Evolutionary conservation across 2,888 invertebrate species (phyloP).

Genomic region (Zele albiditarsus): DNA sequence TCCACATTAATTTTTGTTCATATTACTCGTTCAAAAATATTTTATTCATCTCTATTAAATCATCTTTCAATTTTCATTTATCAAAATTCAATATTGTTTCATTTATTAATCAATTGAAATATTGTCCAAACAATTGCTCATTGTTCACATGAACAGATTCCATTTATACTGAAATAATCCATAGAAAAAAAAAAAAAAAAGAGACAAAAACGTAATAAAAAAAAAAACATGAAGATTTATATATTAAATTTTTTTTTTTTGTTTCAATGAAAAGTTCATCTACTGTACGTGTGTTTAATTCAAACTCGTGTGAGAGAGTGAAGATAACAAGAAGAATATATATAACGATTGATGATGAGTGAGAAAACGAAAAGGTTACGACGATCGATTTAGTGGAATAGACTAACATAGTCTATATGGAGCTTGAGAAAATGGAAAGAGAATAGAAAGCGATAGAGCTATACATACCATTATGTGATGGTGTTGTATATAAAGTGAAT

Average conservation of each 20-base stretch:
- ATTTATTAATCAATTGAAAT: too few species aligned
- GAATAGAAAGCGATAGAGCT: slow-evolving; percentile 30
- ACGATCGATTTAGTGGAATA: slow-evolving; percentile 18
- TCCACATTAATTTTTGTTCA: too few species aligned
- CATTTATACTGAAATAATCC: too few species aligned
- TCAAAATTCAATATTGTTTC: too few species aligned
- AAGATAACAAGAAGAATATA: not conserved
- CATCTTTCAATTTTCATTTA: too few species aligned
- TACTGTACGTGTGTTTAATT: not conserved
- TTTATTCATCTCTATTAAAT: too few species aligned
- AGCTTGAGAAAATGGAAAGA: slow-evolving; percentile 35
- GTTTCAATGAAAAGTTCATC: not conserved
- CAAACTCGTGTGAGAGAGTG: not conserved
- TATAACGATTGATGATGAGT: slow-evolving; percentile 17
- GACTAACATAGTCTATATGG: slow-evolving; percentile 14
- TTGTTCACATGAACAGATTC: too few species aligned
- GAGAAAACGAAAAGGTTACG: slow-evolving; percentile 24
- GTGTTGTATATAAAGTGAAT: slow-evolving; percentile 3
- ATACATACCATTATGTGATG: not conserved
- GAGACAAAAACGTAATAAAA: slow-evolving; percentile 30
- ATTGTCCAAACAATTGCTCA: too few species aligned
- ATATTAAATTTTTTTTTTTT: not conserved
- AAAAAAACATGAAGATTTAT: slow-evolving; percentile 8
- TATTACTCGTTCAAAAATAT: too few species aligned
- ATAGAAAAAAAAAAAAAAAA: slow-evolving; percentile 24